Conservation (phyloP, 2,888 invertebrate species). For the Nycteola revayana region DNA sequence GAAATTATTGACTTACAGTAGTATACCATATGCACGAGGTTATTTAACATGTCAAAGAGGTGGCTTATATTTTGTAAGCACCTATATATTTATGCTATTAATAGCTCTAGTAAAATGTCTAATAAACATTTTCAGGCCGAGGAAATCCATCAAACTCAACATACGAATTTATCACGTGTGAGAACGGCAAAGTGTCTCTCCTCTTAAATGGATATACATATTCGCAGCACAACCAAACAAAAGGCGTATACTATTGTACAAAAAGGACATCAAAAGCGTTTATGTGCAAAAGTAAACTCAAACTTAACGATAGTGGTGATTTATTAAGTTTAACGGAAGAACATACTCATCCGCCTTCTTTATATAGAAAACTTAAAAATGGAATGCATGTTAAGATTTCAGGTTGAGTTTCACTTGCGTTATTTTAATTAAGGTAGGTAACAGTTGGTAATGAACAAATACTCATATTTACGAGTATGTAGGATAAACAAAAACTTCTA, state of each 20-base stretch:
- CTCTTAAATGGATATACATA: conserved; percentile 22
- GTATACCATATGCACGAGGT: no score
- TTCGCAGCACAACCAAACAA: conserved; percentile 14
- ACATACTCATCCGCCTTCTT: conserved; percentile 8
- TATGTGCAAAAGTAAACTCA: conserved; percentile 25
- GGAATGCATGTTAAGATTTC: conserved; percentile 8
- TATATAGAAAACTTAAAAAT: conserved; percentile 2
- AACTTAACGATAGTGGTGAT: conserved; percentile 10
- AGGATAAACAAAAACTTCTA: no score
- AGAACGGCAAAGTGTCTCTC: conserved; percentile 9
- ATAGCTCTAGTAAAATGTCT: no score
- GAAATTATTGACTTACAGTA: no score
- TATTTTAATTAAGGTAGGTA: no score
- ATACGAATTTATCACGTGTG: conserved; percentile 11
- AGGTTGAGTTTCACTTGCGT: no score
- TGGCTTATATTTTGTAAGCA: no score
- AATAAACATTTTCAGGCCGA: neutral
- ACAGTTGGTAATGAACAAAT: no score
- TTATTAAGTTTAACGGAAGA: conserved; percentile 4
- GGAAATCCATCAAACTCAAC: neutral
- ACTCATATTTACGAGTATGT: no score
- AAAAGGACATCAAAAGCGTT: conserved; percentile 12
- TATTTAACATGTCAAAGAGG: no score
- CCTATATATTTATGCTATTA: no score
- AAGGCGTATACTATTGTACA: conserved; percentile 29